A percentile compares a stretch with the other conserved stretches of the same genome.
Conservation (phyloP, 2,797 vertebrate genomes). For the Poeciliopsis presidionis region DNA sequence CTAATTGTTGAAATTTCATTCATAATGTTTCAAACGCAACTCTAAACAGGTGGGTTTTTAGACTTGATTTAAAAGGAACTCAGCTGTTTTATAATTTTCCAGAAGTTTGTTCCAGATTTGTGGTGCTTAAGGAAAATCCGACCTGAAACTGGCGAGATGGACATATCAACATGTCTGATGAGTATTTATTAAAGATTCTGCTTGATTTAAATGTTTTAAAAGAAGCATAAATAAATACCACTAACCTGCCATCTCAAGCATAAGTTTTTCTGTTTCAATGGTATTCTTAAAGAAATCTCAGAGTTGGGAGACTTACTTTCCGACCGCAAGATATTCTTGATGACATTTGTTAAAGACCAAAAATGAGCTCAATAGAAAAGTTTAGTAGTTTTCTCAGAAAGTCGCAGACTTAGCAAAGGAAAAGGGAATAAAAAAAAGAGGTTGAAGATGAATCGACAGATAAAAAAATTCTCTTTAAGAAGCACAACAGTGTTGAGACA, state of each 20-base stretch:
- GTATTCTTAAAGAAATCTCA: not conserved
- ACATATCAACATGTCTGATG: not conserved
- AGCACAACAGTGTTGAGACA: conserved; percentile 19
- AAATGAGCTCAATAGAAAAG: not conserved
- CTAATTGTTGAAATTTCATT: no score
- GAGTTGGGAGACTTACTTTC: not conserved
- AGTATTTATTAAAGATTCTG: not conserved
- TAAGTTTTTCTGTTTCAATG: not conserved
- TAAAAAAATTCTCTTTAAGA: conserved; percentile 19
- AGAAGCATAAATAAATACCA: not conserved
- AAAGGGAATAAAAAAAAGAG: not conserved
- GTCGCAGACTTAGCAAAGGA: not conserved
- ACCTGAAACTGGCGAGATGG: not conserved
- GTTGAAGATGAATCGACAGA: conserved; percentile 22
- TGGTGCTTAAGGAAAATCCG: no score
- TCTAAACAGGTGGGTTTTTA: no score
- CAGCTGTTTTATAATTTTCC: no score
- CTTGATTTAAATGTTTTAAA: not conserved
- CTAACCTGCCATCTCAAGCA: not conserved
- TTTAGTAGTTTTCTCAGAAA: conserved; percentile 11
- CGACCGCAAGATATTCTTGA: not conserved
- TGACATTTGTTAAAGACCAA: not conserved
- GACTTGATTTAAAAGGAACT: no score
- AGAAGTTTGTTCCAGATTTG: no score
- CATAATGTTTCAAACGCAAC: no score